Evolutionary conservation across 2,113 vertebrate genomes (phyloP).

Genomic region (Cyphomyrus discorhynchus): DNA sequence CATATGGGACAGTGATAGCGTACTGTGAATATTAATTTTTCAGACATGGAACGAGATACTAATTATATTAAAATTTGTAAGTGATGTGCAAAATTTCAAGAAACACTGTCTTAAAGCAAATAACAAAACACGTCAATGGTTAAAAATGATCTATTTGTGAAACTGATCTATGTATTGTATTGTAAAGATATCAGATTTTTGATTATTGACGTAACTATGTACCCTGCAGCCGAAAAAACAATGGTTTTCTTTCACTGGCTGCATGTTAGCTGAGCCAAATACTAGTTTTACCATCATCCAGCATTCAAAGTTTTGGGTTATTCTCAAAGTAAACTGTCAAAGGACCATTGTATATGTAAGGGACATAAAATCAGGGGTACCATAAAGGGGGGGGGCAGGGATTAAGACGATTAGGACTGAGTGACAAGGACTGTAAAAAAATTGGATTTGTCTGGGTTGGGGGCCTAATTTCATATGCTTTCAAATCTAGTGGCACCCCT

Average conservation of each 20-base stretch:
- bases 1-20: not conserved
- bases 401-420: not conserved
- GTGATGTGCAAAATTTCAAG: not conserved
- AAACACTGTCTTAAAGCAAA: conserved; percentile 3
- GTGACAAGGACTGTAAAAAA: not conserved
- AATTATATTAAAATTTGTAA: not conserved
- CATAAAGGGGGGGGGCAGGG: not conserved
- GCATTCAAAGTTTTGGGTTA: not conserved
- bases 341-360: not conserved
- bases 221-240: not conserved
- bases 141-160: conserved; percentile 37
- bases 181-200: conserved; percentile 30
- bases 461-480: not conserved
- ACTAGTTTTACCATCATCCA: not conserved
- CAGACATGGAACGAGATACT: not conserved
- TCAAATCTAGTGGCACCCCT: not conserved
- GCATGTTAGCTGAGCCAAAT: not conserved
- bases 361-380: not conserved
- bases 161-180: conserved; percentile 50
- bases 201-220: conserved; percentile 7
- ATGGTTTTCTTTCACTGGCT: not conserved
- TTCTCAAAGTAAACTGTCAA: not conserved
- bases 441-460: not conserved
- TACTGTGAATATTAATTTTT: not conserved
- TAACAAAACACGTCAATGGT: not conserved